Conservation (phyloP, 2,113 vertebrate species). For the Eclectus roratus region DNA sequence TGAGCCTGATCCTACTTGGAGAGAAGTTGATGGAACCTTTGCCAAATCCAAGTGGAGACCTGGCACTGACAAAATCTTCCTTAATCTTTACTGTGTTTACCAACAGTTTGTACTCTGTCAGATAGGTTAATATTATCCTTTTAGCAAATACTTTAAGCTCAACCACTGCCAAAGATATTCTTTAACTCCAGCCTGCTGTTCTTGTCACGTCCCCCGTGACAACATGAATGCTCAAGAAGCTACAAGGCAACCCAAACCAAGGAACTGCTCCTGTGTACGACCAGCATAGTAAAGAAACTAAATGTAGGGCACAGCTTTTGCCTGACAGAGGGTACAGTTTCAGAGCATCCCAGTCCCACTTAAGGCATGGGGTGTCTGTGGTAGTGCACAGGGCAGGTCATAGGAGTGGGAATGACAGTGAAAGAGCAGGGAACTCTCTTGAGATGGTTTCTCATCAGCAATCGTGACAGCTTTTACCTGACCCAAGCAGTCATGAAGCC, state of each 20-base stretch:
- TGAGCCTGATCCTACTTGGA: background rate
- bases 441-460: background rate
- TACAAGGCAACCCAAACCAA: background rate
- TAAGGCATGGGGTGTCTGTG: rapidly evolving
- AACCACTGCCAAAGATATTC: background rate
- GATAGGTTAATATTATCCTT: background rate
- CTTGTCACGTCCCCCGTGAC: rapidly evolving
- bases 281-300: background rate
- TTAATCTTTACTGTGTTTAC: background rate
- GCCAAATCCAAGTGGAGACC: background rate
- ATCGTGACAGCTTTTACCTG: background rate
- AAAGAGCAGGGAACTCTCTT: background rate
- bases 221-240: background rate
- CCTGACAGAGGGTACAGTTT: background rate
- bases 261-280: background rate
- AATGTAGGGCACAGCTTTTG: background rate
- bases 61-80: background rate
- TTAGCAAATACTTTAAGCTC: background rate
- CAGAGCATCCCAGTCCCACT: background rate
- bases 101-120: background rate
- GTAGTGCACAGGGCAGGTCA: background rate
- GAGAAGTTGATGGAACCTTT: background rate
- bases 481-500: background rate
- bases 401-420: background rate
- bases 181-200: background rate